Base-by-base conservation (phyloP, 2,797 vertebrate species). In the Amblyraja radiata region DNA sequence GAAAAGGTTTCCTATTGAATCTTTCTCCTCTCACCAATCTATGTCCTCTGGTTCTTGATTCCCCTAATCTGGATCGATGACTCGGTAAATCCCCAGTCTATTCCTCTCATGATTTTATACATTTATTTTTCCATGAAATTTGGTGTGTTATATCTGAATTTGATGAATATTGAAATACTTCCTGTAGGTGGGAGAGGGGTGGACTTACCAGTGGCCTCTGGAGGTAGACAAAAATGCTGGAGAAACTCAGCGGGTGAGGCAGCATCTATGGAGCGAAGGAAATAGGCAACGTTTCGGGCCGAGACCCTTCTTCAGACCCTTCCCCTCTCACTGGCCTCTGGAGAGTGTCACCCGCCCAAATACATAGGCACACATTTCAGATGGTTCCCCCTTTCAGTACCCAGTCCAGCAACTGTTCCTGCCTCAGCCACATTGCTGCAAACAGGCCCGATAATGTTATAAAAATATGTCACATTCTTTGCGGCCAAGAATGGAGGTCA, bases 401-500 rank as follows among this genome's bases (percentile, higher is more conserved):
- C 71, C 90, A 16, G 90, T 16, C 25, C 23, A 76, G 9, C 71
- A 73, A 74, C 54, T 25, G 46, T 16, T 76, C 71, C 90, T n/a
- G 71, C 71, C 39, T 84, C 39, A 92, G 39, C 71, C 46, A 73
- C 73, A 63, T 90, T 80, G 93, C 94, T 90, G 95, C 95, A 95
- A 94, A 93, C 94, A 80, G 94, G 93, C 86, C 95, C 74, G 93
- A 93, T 0, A 0, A 90, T 95, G 88, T 93, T 94, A 94, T 95
- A 95, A 96, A 46, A 96, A 95, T 93, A 93, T 93, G 94, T 93
- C 93, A 93, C 94, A 94, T 94, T 94, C 93, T 94, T 93, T 93
- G 94, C 93, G 93, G 90, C 93, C 93, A 93, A 93, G 94, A 93
- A n/a, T n/a, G n/a, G n/a, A n/a, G n/a, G n/a, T n/a, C 95, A 95